These are phyloP conservation scores for Dichetophora obliterata DNA, from an alignment of 2,888 invertebrate genomes.

Conservation along the genomic window DNA sequence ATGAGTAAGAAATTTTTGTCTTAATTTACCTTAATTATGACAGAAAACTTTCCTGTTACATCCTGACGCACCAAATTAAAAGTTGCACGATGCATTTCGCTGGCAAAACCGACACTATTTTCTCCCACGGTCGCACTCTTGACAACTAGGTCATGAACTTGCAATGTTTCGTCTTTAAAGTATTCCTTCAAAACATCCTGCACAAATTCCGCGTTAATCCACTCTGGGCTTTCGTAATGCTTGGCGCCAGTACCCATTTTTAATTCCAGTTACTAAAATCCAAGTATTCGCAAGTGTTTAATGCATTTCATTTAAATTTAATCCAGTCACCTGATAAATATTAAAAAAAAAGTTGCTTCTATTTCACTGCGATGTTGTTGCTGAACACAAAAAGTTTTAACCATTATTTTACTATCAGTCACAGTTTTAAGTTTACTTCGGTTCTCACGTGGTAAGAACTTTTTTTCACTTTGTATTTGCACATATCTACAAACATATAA, in stretches of 20 bases:
- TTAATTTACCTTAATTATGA: slow-evolving; percentile 63
- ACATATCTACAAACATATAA: no score
- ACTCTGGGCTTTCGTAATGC: slow-evolving; percentile 64
- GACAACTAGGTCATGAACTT: slow-evolving; percentile 59
- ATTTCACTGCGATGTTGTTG: not conserved
- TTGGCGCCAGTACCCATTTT: slow-evolving; percentile 64
- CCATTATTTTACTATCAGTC: not conserved
- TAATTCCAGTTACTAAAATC: not conserved
- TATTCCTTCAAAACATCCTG: slow-evolving; percentile 67
- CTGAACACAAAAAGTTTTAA: not conserved
- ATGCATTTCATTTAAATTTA: not conserved
- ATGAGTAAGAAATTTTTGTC: no score
- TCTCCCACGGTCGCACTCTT: slow-evolving; percentile 58
- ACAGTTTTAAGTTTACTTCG: not conserved
- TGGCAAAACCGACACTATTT: slow-evolving; percentile 62
- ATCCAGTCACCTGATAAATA: slow-evolving; percentile 61
- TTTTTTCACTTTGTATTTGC: not conserved
- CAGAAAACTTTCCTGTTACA: slow-evolving; percentile 61
- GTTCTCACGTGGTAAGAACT: slow-evolving; percentile 28
- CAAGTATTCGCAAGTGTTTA: not conserved
- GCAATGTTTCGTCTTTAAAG: slow-evolving; percentile 63
- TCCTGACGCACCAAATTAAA: slow-evolving; percentile 62
- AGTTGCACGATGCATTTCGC: slow-evolving; percentile 67
- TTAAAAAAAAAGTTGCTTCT: slow-evolving; percentile 5
- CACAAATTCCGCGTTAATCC: slow-evolving; percentile 64